Conservation (phyloP, 2,113 vertebrate genomes). For the Saccopteryx bilineata region DNA sequence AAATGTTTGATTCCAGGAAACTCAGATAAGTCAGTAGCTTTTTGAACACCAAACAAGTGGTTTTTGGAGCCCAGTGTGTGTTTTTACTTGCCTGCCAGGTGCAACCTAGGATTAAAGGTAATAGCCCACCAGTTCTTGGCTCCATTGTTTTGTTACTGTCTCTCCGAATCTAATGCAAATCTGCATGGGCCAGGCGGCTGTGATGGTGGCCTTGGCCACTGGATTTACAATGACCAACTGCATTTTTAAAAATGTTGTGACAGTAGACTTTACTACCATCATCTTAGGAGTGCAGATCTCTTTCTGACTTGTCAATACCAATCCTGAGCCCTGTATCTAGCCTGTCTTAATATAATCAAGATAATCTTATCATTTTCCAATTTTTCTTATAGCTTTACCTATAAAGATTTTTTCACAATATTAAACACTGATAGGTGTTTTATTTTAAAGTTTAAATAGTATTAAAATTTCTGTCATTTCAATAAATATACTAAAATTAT, state of each 20-base stretch:
- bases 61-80: too few relatives aligned
- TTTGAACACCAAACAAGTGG: too few relatives aligned
- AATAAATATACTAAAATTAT: neutral
- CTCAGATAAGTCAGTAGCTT: too few relatives aligned
- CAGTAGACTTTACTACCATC: neutral
- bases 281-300: rapidly evolving
- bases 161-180: too few relatives aligned
- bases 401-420: neutral
- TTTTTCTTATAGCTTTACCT: neutral
- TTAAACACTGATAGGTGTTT: neutral
- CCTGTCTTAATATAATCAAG: neutral
- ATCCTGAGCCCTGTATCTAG: too few relatives aligned
- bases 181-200: too few relatives aligned
- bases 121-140: too few relatives aligned
- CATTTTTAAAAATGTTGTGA: neutral
- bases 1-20: too few relatives aligned
- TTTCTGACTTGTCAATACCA: neutral
- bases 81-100: too few relatives aligned
- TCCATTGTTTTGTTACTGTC: too few relatives aligned
- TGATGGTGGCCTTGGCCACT: too few relatives aligned
- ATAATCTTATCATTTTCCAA: neutral
- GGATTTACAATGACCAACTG: neutral
- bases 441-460: neutral
- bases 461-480: neutral
- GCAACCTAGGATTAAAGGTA: too few relatives aligned